Conservation (phyloP, 2,797 vertebrate genomes). For the Diplodus sargus region DNA sequence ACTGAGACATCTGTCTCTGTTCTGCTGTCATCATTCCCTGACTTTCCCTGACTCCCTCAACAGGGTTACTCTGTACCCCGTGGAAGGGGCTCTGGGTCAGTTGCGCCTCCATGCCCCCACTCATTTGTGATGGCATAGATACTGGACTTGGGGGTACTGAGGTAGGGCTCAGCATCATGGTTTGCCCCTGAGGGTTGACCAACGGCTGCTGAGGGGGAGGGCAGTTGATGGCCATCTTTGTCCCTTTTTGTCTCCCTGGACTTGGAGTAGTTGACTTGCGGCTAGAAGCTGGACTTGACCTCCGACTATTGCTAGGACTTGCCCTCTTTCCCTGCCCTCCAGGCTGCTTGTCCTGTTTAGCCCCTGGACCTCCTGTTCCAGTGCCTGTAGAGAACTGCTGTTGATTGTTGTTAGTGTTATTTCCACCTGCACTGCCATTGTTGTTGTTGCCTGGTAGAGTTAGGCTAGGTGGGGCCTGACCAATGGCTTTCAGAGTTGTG, state of each 20-base stretch:
- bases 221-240: constrained; percentile 89
- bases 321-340: constrained; percentile 90
- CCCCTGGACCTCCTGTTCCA: constrained; percentile 84
- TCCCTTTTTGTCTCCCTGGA: constrained; percentile 94
- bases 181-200: constrained; percentile 88
- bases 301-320: constrained; percentile 95
- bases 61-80: constrained; percentile 76
- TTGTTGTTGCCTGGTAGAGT: constrained; percentile 84
- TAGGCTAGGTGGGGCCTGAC: constrained; percentile 94
- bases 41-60: constrained; percentile 87
- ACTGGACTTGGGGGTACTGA: constrained; percentile 84
- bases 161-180: constrained; percentile 86
- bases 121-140: constrained; percentile 81
- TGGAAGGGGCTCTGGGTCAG: constrained; percentile 85
- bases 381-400: constrained; percentile 84
- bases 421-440: constrained; percentile 73
- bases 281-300: constrained; percentile 95
- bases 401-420: constrained; percentile 85
- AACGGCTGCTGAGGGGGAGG: constrained; percentile 87
- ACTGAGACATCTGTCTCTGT: constrained; percentile 82
- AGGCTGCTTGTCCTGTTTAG: constrained; percentile 92
- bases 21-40: constrained; percentile 84
- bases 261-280: constrained; percentile 97
- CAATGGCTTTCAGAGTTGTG: constrained; percentile 98
- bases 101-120: constrained; percentile 79